Conservation (phyloP, 2,797 vertebrate genomes). For the Sebastes itinus region DNA sequence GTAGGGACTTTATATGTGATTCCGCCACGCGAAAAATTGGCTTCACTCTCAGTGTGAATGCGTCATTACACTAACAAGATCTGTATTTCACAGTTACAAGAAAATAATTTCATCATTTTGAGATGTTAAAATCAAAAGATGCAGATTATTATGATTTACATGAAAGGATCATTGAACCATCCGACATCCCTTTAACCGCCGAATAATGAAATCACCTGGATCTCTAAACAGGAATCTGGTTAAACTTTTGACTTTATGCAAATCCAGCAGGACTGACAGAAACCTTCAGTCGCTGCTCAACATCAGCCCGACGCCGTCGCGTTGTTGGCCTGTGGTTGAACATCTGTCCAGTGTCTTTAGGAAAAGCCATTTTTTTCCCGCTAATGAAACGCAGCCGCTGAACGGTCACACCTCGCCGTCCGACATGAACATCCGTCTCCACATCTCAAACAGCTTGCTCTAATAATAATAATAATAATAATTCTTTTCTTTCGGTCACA, state of each 20-base stretch:
- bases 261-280: conserved; percentile 21
- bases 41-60: too few species aligned
- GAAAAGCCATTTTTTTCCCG: conserved; percentile 20
- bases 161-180: too few species aligned
- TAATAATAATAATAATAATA: background rate
- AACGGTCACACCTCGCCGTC: conserved; percentile 6
- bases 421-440: conserved; percentile 3
- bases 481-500: conserved; percentile 16
- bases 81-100: background rate
- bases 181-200: conserved; percentile 1
- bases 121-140: background rate
- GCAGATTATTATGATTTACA: background rate
- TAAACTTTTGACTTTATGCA: conserved; percentile 50
- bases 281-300: background rate
- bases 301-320: background rate
- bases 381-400: conserved; percentile 25
- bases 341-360: conserved; percentile 17
- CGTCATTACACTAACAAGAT: background rate
- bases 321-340: background rate
- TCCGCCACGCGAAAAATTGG: too few species aligned
- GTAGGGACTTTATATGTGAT: too few species aligned
- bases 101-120: background rate
- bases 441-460: conserved; percentile 56
- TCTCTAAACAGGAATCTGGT: background rate
- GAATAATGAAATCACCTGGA: background rate